Conservation (phyloP, 2,888 invertebrate genomes). For the Brachyopa scutellaris region DNA sequence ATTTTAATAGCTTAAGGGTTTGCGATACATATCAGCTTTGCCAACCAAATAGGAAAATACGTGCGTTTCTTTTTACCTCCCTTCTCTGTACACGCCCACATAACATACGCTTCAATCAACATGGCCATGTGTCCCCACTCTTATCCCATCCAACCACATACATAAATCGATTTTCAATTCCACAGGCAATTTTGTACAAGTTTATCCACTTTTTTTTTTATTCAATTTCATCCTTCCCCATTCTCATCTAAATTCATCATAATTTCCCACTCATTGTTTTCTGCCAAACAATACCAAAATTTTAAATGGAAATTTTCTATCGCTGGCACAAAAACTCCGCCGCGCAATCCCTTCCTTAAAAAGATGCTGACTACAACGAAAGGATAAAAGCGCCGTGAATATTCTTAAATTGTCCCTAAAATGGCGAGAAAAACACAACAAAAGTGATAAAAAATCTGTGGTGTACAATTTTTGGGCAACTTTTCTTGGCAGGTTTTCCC, state of each 20-base stretch:
- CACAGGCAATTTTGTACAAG: conserved; percentile 19
- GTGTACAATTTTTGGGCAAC: conserved; percentile 38
- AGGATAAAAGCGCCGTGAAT: conserved; percentile 48
- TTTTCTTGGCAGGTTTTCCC: conserved; percentile 29
- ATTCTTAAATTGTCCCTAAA: conserved; percentile 60
- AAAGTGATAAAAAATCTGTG: conserved; percentile 11
- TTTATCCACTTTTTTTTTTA: conserved; percentile 5
- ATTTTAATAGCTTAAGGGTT: no score
- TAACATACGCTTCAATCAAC: no score
- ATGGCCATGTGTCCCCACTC: no score
- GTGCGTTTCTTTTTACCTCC: no score
- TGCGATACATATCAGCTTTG: no score
- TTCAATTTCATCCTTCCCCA: conserved; percentile 12
- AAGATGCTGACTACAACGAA: conserved; percentile 6
- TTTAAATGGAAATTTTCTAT: conserved; percentile 50
- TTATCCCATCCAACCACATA: no score
- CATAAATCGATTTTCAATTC: conserved; percentile 1
- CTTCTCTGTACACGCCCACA: no score
- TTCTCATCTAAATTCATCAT: conserved; percentile 34
- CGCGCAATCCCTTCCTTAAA: conserved; percentile 27
- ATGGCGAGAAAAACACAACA: conserved; percentile 27
- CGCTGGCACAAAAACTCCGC: no score
- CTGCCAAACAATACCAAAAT: not conserved
- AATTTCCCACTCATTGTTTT: conserved; percentile 25
- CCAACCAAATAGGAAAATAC: no score